A percentile compares a stretch with the other conserved stretches of the same genome.
Conservation (phyloP, 2,888 invertebrate genomes). For the Drosophila phalerata region DNA sequence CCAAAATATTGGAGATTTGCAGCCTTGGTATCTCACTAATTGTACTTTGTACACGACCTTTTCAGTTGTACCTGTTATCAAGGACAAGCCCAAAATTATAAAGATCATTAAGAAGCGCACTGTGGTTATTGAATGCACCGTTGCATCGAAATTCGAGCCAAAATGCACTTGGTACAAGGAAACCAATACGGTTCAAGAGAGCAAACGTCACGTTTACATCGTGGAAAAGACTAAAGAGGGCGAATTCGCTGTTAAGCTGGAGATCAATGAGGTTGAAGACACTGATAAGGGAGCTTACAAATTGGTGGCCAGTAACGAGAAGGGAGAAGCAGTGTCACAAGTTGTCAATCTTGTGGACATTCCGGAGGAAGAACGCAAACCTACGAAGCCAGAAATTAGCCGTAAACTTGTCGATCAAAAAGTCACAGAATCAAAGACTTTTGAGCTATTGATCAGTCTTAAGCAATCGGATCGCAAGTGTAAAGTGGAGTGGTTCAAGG, state of each 20-base stretch:
- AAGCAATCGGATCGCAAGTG: conserved; percentile 92
- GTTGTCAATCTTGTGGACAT: conserved; percentile 94
- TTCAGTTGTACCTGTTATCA: conserved; percentile 95
- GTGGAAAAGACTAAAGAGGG: conserved; percentile 88
- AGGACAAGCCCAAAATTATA: conserved; percentile 96
- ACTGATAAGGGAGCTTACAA: conserved; percentile 95
- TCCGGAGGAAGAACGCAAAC: conserved; percentile 91
- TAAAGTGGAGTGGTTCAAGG: conserved; percentile 95
- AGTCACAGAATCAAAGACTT: conserved; percentile 90
- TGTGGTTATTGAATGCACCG: conserved; percentile 96
- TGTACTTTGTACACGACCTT: conserved; percentile 37
- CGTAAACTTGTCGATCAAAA: conserved; percentile 91
- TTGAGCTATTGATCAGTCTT: conserved; percentile 91
- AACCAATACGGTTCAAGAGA: conserved; percentile 91
- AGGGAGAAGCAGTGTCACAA: conserved; percentile 96
- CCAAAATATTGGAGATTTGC: not conserved
- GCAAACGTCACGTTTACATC: conserved; percentile 80
- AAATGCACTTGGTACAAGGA: conserved; percentile 98
- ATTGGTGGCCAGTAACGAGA: conserved; percentile 95
- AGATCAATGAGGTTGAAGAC: conserved; percentile 93
- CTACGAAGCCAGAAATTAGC: conserved; percentile 92
- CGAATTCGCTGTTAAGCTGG: conserved; percentile 95
- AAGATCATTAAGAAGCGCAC: conserved; percentile 96
- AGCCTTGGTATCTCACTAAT: not conserved
- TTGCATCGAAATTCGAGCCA: conserved; percentile 97